A percentile compares a stretch with the other conserved stretches of the same genome.
Conservation (phyloP, 2,888 invertebrate species). For the Pheosia gnoma region DNA sequence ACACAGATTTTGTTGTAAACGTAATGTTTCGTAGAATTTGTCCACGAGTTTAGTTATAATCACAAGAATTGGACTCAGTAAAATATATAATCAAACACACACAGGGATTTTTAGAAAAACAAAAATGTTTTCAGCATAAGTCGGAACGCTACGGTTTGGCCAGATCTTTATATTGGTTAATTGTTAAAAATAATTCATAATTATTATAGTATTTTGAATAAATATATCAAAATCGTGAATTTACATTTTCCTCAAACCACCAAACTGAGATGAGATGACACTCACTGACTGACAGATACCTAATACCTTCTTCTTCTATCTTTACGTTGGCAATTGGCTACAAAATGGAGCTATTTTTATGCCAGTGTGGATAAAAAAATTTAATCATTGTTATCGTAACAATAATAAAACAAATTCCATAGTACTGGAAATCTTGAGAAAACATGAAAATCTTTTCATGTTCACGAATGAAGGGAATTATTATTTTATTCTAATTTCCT, state of each 20-base stretch:
- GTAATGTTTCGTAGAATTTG: neutral
- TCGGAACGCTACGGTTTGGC: constrained; percentile 20
- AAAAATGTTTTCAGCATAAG: constrained; percentile 15
- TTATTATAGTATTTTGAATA: neutral
- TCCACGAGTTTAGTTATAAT: neutral
- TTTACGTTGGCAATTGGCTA: too few relatives aligned
- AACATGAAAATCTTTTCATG: too few relatives aligned
- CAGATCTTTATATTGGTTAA: neutral
- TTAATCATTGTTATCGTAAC: too few relatives aligned
- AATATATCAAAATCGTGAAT: constrained; percentile 11
- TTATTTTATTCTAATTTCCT: too few relatives aligned
- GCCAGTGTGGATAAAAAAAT: too few relatives aligned
- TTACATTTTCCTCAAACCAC: constrained; percentile 17
- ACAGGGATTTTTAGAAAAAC: too few relatives aligned
- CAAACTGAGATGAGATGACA: too few relatives aligned
- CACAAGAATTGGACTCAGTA: neutral
- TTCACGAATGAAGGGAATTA: too few relatives aligned
- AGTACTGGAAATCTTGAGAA: too few relatives aligned
- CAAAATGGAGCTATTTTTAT: too few relatives aligned
- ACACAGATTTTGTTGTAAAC: constrained; percentile 19
- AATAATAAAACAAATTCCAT: too few relatives aligned
- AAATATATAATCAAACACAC: neutral
- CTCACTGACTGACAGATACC: neutral
- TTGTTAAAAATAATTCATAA: neutral
- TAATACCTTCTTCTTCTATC: too few relatives aligned